Evolutionary conservation across 2,888 invertebrate species (phyloP), one percentile per base, ranked within the genome.

Genomic region (Norana najaformis): DNA sequence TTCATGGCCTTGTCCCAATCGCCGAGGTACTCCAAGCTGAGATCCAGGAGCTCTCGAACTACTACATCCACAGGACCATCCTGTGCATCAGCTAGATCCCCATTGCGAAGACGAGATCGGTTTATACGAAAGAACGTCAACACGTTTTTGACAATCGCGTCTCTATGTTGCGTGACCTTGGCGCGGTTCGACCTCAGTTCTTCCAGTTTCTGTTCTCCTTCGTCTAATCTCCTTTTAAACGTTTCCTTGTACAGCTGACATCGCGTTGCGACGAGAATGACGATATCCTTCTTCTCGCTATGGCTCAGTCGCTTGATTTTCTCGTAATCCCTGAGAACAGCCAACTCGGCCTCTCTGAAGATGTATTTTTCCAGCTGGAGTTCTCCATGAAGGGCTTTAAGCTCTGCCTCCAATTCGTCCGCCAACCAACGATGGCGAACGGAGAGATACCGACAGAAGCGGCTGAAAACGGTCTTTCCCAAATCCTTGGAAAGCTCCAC

Each of bases 361-460:
- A 69, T 69, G n/a, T 69, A 69, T n/a, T n/a, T 30, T n/a, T 69
- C 69, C 69, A 69, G 69, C 0, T 69, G 69, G n/a, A 69, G 69
- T 30, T 69, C 69, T 30, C 69, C 69, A n/a, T n/a, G 69, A 69
- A 69, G 69, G 69, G 69, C 30, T n/a, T 8, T 2, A 30, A 69
- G 69, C 13, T 69, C 69, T n/a, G 69, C 69, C 13, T 69, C 69
- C n/a, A 69, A 13, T n/a, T 69, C 69, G 69, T 69, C 69, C 69
- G n/a, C 69, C 69, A 69, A 69, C 69, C 69, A 69, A 1, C 69
- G n/a, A n/a, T 69, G 69, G n/a, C 69, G 69, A 69, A 69, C 69
- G 69, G 69, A 69, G n/a, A 69, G 69, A 69, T 69, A 69, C 8
- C 69, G 69, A 69, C 69, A 69, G 69, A 69, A 69, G 69, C 69